Evolutionary conservation across 1,140 invertebrate genomes (phyloP), one percentile per base, ranked within the genome.

Genomic region (Pseudachorutes palmiensis): DNA sequence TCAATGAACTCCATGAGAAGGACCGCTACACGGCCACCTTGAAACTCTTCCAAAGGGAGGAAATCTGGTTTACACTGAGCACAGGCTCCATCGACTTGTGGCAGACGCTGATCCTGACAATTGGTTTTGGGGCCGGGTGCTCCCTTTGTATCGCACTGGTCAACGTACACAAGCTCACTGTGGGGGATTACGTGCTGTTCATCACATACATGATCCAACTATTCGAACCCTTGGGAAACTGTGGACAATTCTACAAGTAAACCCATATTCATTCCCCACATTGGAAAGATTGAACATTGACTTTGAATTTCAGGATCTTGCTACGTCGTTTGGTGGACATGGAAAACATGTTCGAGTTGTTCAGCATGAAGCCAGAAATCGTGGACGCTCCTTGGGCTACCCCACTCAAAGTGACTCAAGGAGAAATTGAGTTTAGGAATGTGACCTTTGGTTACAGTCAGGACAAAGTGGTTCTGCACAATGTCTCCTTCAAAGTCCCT

Each of bases 1-100:
- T 78, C 33, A 83, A 82, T 45, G 84, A 86, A 72, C 72, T 79
- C 26, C 83, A 82, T 76, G 84, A 86, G 76, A 76, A 79, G 12
- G 74, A 81, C 59, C 77, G 82, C 36, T 86, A 84, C 73, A 75
- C 77, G 58, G 75, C 78, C 26, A 77, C 81, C 22, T 80, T 85
- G 61, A 55, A 77, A 2, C 75, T 75, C 31, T 84, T 79, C 72
- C 81, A 83, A 77, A 70, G 69, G 62, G 66, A 70, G 51, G 85
- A 86, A 75, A 85, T 82, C 82, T 80, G 80, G 49, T 77, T 80
- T 0, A 80, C 74, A 31, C 79, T 81, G 2, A 80, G 81, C 12
- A 74, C 86, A 1, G 80, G 80, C 69, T 68, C 84, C 12, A 74
- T 85, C 19, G 84, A 84, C 72, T 76, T 77, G 2, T 65, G 79